Base-by-base conservation (phyloP, 1,140 invertebrate genomes). In the Oreohelix idahoensis region DNA sequence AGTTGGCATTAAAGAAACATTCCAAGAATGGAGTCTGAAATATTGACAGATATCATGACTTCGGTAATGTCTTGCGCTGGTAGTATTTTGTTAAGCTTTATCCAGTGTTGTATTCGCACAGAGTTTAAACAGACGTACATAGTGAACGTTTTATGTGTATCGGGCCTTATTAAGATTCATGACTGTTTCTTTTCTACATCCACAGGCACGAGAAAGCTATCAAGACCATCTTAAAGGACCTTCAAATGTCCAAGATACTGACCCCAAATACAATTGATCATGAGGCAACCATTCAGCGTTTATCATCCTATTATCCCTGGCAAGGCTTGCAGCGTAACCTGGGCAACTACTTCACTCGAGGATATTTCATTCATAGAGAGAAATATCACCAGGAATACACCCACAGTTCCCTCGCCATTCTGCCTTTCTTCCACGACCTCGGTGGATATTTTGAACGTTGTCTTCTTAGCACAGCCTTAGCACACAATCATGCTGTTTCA, bases 351-450 rank as follows among this genome's bases (percentile, higher is more conserved):
- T 76, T 76, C 42, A 76, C n/a, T 0, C 39, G 32, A 2, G 74
- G 74, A 49, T 35, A 76, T 26, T 76, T 76, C 74, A 23, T 53
- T 10, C 36, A 45, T 42, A 23, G 23, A 49, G 45, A 53, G 15
- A 76, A 76, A 35, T 76, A 76, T 45, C 74, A 76, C 49, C 42
- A 51, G 45, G 15, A 51, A 45, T 76, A 76, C 29, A 76, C 74
- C 0, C 74, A 76, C 45, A 51, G 74, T 49, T 29, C 45, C 26
- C 39, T 76, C 1, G 11, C 42, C 23, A 51, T 76, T 45, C 29
- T 76, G 26, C 38, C 74, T 10, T 51, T 45, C 49, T 76, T 76
- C 53, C 74, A 76, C 10, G 74, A 76, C 45, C 45, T 29, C 1
- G 74, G 45, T 45, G 45, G 74, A 15, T 1, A 29, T 53, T 76